Conservation (phyloP, 1,140 invertebrate genomes). For the Cyrtorhinus lividipennis region DNA sequence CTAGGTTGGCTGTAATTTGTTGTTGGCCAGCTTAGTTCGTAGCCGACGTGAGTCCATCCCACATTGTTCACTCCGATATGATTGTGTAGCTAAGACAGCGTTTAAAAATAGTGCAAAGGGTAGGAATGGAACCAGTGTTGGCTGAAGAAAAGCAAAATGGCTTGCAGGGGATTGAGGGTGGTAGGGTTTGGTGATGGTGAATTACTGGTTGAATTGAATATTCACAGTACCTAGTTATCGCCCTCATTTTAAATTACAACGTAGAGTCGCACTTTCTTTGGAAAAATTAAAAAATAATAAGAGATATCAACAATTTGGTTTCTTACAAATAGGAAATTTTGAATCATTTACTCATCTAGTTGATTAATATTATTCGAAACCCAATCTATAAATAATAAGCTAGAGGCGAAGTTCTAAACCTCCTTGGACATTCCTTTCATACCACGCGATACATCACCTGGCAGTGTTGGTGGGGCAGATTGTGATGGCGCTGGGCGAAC, state of each 20-base stretch:
- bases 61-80: no score
- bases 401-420: not conserved
- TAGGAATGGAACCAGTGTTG: not conserved
- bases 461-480: slow-evolving; percentile 1
- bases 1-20: no score
- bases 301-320: not conserved
- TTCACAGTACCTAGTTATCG: not conserved
- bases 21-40: no score
- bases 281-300: no score
- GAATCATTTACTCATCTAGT: not conserved
- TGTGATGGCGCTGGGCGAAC: not conserved
- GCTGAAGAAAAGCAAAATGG: not conserved
- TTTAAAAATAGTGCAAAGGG: no score
- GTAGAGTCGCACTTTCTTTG: not conserved
- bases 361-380: not conserved
- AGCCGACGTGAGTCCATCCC: no score
- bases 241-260: not conserved
- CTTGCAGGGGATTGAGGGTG: not conserved
- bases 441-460: not conserved
- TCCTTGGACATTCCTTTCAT: slow-evolving; percentile 3
- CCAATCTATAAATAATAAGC: not conserved
- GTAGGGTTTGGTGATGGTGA: not conserved
- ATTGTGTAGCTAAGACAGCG: no score
- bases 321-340: not conserved
- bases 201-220: not conserved